Evolutionary conservation across 2,888 invertebrate species (phyloP).

Genomic region (Andricus curvator): DNA sequence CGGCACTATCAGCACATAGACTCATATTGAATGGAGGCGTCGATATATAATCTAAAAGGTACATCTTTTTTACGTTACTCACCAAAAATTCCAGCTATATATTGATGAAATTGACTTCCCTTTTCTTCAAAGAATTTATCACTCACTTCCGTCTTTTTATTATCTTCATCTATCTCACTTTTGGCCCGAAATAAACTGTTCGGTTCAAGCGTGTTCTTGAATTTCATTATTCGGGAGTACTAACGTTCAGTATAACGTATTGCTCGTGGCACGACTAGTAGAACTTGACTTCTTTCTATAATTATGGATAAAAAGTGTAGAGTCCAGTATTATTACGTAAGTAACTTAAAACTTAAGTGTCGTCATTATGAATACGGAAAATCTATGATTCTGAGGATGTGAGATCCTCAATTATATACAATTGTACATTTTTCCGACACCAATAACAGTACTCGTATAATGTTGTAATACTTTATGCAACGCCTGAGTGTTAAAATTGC

Average conservation of each 20-base stretch:
- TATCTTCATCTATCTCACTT: not conserved
- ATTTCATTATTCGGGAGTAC: not conserved
- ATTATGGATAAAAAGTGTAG: too few species aligned
- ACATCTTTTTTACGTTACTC: not conserved
- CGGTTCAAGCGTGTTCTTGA: not conserved
- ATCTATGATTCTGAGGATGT: not conserved
- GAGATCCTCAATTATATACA: not conserved
- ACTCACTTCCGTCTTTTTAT: not conserved
- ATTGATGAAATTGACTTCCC: conserved; percentile 5
- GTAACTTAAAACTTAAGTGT: too few species aligned
- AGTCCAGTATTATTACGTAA: too few species aligned
- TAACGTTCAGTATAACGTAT: not conserved
- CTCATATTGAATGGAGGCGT: too few species aligned
- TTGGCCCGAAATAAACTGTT: not conserved
- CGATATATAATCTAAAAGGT: too few species aligned
- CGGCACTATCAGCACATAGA: too few species aligned
- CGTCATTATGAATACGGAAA: too few species aligned
- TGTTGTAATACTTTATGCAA: not conserved
- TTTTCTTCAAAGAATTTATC: not conserved
- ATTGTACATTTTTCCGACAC: not conserved
- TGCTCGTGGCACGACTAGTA: not conserved
- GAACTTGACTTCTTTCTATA: not conserved
- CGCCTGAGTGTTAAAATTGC: not conserved
- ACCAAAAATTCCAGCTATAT: conserved; percentile 12
- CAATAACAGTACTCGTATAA: not conserved